Evolutionary conservation across 1,140 invertebrate species (phyloP), one percentile per base, ranked within the genome.

Genomic region (Neodiprion virginianus): DNA sequence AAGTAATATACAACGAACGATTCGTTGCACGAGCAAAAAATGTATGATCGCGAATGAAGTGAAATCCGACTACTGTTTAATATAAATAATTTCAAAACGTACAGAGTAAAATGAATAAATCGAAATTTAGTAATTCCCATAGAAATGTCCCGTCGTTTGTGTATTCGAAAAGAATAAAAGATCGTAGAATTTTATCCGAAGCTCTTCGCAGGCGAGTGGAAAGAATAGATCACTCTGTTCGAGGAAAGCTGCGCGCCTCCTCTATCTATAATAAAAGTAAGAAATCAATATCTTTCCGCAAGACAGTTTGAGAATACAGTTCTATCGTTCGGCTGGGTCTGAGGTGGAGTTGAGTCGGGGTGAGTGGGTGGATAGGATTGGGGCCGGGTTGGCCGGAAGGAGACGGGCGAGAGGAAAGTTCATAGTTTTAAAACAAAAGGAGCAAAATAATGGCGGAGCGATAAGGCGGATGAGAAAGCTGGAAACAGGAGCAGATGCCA

Each of bases 311-410:
- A 17, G 8, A 61, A 61, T 61, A 61, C 8, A 61, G 11, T 61
- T 61, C 53, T 8, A 12, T 61, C 53, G 53, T 61, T 61, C 53
- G 53, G 4, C 53, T 61, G 88, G 88, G 88, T 88, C 88, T 87
- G 87, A 88, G 87, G 17, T 65, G 61, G 12, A 82, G 83, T 78
- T 81, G 84, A 86, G 83, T 84, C 82, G 85, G 81, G 80, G 81
- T 75, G 79, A 77, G 78, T 79, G 80, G 78, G 78, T 73, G 77
- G 78, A 78, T 77, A 74, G 78, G 71, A 76, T n/a, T 74, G 73
- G 73, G 72, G 75, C 78, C 74, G 23, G 65, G 71, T 48, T 49
- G 53, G 74, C 69, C 76, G 67, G 67, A 47, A 69, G 14, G 67
- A 69, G 67, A 69, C 23, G 67, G 8, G 53, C 53, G 53, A 61